A percentile compares a stretch with the other conserved stretches of the same genome.
These are phyloP conservation scores for Athene cunicularia DNA, from an alignment of 2,113 vertebrate genomes.

Conservation along the genomic window DNA sequence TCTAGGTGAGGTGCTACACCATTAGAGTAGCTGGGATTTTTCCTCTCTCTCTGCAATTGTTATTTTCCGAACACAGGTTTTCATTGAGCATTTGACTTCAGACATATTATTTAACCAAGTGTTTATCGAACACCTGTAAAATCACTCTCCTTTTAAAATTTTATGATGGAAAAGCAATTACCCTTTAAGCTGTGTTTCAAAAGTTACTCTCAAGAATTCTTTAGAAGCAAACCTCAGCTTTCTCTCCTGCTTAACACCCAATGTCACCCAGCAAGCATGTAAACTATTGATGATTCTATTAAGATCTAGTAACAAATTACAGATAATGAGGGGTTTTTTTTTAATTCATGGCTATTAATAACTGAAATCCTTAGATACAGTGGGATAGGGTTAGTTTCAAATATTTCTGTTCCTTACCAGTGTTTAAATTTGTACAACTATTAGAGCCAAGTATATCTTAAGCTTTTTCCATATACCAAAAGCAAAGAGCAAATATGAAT, in stretches of 20 bases:
- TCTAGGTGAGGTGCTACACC: not conserved
- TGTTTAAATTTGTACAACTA: not conserved
- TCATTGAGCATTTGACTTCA: slow-evolving; percentile 6
- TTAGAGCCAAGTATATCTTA: slow-evolving; percentile 1
- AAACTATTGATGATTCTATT: not conserved
- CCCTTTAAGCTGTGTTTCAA: not conserved
- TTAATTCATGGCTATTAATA: not conserved
- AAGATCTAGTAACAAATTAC: not conserved
- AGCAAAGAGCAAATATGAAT: not conserved
- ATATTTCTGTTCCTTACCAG: not conserved
- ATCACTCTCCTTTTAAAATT: slow-evolving; percentile 9
- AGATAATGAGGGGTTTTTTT: not conserved
- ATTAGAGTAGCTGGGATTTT: not conserved
- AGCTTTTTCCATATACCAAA: not conserved
- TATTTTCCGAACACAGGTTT: not conserved
- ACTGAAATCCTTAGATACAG: not conserved
- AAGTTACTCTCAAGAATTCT: slow-evolving; percentile 30
- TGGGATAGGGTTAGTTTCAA: not conserved
- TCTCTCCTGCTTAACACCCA: slow-evolving; percentile 8
- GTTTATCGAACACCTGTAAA: slow-evolving; percentile 64
- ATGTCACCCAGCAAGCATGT: not conserved
- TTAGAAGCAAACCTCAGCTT: not conserved
- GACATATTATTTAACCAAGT: slow-evolving; percentile 21
- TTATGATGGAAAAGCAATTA: slow-evolving; percentile 62
- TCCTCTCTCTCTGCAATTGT: not conserved